A percentile compares a stretch with the other conserved stretches of the same genome.
phyloP scores from a whole-genome alignment of 2,797 vertebrate genomes.

The Anolis apletophallus region DNA sequence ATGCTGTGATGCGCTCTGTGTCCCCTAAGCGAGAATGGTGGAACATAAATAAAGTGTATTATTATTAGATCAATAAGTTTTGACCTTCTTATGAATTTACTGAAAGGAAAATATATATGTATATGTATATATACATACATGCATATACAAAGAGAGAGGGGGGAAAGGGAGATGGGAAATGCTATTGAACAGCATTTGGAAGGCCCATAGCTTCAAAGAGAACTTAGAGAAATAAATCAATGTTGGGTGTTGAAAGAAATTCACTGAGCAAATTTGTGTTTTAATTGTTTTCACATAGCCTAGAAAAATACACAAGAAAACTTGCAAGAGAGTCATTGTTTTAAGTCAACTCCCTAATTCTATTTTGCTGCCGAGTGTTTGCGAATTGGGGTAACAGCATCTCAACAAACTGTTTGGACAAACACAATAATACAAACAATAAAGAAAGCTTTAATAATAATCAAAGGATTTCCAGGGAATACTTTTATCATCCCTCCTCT shows the following conservation, averaged over 20 bases:
- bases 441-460: conserved; percentile 70
- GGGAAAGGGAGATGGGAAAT: too few species aligned
- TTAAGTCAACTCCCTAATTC: conserved; percentile 60
- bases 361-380: conserved; percentile 57
- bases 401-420: conserved; percentile 70
- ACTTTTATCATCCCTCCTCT: conserved; percentile 60
- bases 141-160: too few species aligned
- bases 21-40: too few species aligned
- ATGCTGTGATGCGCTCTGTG: too few species aligned
- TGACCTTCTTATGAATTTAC: too few species aligned
- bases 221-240: background rate
- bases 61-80: too few species aligned
- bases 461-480: conserved; percentile 70
- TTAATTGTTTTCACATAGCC: conserved; percentile 35
- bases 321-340: conserved; percentile 56
- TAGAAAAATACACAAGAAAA: conserved; percentile 41
- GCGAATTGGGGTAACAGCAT: conserved; percentile 72
- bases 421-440: conserved; percentile 67
- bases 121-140: too few species aligned
- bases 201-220: background rate
- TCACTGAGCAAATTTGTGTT: background rate
- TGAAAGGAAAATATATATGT: too few species aligned
- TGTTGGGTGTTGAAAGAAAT: background rate
- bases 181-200: background rate
- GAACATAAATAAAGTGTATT: too few species aligned